Evolutionary conservation across 2,797 vertebrate species (phyloP).

Genomic region (Pseudochaenichthys georgianus): DNA sequence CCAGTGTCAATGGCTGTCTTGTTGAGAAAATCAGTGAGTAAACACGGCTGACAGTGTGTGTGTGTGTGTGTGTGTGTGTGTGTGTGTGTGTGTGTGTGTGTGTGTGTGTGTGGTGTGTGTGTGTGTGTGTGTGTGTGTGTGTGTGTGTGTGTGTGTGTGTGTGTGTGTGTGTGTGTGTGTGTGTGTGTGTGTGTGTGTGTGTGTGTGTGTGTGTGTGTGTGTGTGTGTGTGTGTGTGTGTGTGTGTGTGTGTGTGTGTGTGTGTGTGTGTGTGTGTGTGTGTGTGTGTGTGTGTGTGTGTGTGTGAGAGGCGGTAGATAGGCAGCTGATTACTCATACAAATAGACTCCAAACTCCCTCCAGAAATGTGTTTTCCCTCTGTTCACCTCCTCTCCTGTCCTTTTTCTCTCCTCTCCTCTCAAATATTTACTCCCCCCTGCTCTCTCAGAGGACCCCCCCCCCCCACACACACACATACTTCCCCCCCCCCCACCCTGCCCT

Average conservation of each 20-base stretch:
- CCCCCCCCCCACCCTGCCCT: conserved; percentile 84
- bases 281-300: conserved; percentile 21
- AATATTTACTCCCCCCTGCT: conserved; percentile 88
- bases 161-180: too few relatives aligned
- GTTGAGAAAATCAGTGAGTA: conserved; percentile 99
- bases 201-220: too few relatives aligned
- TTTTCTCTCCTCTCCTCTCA: conserved; percentile 66
- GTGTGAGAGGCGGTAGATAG: conserved; percentile 70
- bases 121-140: too few relatives aligned
- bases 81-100: conserved; percentile 6
- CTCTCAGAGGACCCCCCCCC: conserved; percentile 88
- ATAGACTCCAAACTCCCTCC: conserved; percentile 96
- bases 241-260: too few relatives aligned
- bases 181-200: too few relatives aligned
- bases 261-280: too few relatives aligned
- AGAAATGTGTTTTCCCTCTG: conserved; percentile 85
- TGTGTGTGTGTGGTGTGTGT: conserved; percentile 17
- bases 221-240: too few relatives aligned
- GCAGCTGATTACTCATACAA: conserved; percentile 97
- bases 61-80: conserved; percentile 32
- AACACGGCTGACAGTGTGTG: conserved; percentile 96
- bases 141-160: conserved; percentile 10
- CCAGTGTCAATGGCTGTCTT: conserved; percentile 99
- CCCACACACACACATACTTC: too few relatives aligned
- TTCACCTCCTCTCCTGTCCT: conserved; percentile 48